These are phyloP conservation scores for Galemys pyrenaicus DNA, from an alignment of 2,113 vertebrate genomes.

Conservation along the genomic window DNA sequence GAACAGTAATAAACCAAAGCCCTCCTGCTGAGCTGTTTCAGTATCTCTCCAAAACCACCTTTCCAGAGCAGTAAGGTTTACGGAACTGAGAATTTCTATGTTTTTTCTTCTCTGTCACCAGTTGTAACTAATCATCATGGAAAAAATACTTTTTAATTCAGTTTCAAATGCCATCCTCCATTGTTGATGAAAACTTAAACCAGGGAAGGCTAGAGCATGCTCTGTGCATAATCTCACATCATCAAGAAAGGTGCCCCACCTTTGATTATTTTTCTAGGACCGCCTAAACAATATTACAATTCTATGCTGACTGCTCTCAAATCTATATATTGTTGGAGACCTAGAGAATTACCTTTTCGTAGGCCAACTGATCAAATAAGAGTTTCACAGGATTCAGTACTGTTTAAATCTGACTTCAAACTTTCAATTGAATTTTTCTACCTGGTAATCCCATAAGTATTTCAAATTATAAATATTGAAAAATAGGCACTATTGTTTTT, in stretches of 20 bases:
- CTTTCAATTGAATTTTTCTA: not conserved
- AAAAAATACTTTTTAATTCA: not conserved
- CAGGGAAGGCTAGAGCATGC: not conserved
- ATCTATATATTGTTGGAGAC: not conserved
- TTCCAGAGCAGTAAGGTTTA: not conserved
- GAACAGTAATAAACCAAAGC: not conserved
- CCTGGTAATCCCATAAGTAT: not conserved
- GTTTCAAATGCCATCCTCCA: not conserved
- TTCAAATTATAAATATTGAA: not conserved
- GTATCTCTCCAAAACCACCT: not conserved
- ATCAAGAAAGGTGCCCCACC: too few species aligned
- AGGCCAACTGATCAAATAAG: not conserved
- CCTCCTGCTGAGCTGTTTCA: not conserved
- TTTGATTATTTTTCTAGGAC: not conserved
- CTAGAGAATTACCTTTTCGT: not conserved
- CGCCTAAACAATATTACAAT: not conserved
- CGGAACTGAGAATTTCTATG: not conserved
- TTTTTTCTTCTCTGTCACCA: not conserved
- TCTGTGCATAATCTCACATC: not conserved
- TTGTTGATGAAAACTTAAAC: not conserved
- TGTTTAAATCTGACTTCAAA: not conserved
- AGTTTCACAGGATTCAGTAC: not conserved
- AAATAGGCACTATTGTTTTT: not conserved
- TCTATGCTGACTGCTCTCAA: not conserved
- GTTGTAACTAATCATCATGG: not conserved